Evolutionary conservation across 2,113 vertebrate species (phyloP), one percentile per base, ranked within the genome.

Genomic region (Setophaga petechia): DNA sequence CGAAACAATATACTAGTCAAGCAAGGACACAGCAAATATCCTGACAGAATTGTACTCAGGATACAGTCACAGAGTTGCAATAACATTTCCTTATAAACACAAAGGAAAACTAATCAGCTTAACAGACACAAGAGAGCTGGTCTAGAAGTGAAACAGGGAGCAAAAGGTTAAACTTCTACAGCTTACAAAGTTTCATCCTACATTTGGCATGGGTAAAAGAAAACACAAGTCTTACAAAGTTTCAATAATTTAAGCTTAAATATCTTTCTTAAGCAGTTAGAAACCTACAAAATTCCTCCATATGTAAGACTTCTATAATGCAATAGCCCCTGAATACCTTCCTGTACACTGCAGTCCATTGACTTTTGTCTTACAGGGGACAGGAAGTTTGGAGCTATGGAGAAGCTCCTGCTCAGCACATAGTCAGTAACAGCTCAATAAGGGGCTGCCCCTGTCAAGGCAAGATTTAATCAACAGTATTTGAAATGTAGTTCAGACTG

Each of bases 401-500:
- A 88, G 27, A 46, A 63, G 59, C 79, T 93, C 43, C 65, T 61
- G 79, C 72, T 88, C 82, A 86, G 72, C 83, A 75, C 73, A 71
- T 8, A 73, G 31, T 59, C 63, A 71, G 25, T 35, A 80, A 77
- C 72, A 72, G 79, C 83, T 93, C 74, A 84, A 20, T 86, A 92
- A 88, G 12, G 37, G 72, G 52, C 54, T 92, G 73, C 66, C 61
- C 61, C 83, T 95, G 65, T 74, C 94, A 84, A 63, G 57, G 72
- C 52, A 90, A 92, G 78, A 92, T 80, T 94, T 89, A 90, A 93
- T 76, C 78, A 81, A 55, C 58, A 17, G 61, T 22, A 82, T 67
- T 71, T 84, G 73, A 66, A 94, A 76, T 12, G 33, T 25, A 55
- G 69, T 43, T 67, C 35, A 61, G 71, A 80, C 81, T 92, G 83